Evolutionary conservation across 2,888 invertebrate species (phyloP).

Genomic region (Schizotus pectinicornis): DNA sequence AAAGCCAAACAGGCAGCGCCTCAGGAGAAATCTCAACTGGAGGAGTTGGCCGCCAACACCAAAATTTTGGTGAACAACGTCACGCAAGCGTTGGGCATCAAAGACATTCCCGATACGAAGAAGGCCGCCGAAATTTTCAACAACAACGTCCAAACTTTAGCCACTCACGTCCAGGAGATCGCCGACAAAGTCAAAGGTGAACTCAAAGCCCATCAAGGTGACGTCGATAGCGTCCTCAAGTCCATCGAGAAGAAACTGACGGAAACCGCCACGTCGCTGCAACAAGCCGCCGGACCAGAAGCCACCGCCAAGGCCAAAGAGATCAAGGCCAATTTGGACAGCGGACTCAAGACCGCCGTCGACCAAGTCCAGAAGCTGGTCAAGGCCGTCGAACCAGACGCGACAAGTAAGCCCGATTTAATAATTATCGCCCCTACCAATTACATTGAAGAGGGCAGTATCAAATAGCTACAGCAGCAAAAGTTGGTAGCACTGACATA

Average conservation of each 20-base stretch:
- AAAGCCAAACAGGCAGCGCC: slow-evolving; percentile 28
- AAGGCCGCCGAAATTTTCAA: slow-evolving; percentile 45
- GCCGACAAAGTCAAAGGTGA: slow-evolving; percentile 48
- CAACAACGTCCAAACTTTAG: slow-evolving; percentile 47
- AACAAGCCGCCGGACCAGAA: slow-evolving; percentile 49
- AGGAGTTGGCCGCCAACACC: slow-evolving; percentile 41
- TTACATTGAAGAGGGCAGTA: no score
- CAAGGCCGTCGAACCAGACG: slow-evolving; percentile 50
- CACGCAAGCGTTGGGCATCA: slow-evolving; percentile 39
- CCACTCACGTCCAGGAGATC: slow-evolving; percentile 43
- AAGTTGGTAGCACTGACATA: no score
- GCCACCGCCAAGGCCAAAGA: slow-evolving; percentile 50
- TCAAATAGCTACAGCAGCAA: no score
- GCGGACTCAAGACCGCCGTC: slow-evolving; percentile 47
- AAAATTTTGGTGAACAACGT: slow-evolving; percentile 44
- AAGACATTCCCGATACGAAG: slow-evolving; percentile 46
- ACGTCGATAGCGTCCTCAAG: slow-evolving; percentile 47
- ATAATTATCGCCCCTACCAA: neutral
- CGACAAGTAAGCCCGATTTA: slow-evolving; percentile 43
- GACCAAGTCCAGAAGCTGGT: slow-evolving; percentile 49
- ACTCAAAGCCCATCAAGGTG: slow-evolving; percentile 41
- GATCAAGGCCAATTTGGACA: slow-evolving; percentile 48
- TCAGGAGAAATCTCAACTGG: slow-evolving; percentile 38
- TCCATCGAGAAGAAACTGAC: slow-evolving; percentile 47
- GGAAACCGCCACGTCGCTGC: slow-evolving; percentile 42